phyloP scores from a whole-genome alignment of 1,140 invertebrate genomes.

The Bombus fervidus region DNA sequence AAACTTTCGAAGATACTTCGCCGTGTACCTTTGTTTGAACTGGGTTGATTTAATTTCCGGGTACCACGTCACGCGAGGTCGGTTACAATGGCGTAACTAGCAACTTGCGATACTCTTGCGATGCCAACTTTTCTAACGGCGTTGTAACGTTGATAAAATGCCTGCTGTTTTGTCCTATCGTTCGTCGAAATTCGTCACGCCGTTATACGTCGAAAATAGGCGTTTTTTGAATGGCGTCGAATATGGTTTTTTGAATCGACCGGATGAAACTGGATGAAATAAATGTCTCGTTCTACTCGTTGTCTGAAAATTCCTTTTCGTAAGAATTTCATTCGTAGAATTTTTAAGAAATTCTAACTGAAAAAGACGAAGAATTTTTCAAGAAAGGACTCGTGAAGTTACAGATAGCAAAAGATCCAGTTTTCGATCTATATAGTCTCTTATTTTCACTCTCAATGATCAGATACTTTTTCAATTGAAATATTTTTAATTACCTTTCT shows the following conservation, averaged over 20 bases:
- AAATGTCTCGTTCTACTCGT: neutral
- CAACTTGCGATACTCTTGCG: constrained; percentile 31
- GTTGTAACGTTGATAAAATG: constrained; percentile 25
- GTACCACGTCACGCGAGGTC: constrained; percentile 36
- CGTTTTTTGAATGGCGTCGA: too few species aligned
- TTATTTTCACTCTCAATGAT: too few species aligned
- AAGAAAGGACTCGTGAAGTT: too few species aligned
- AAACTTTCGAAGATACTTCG: constrained; percentile 46
- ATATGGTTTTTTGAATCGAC: neutral
- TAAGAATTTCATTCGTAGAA: neutral
- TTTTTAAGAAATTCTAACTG: neutral
- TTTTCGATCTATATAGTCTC: too few species aligned
- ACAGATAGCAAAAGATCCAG: too few species aligned
- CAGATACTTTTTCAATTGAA: too few species aligned
- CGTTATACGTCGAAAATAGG: neutral
- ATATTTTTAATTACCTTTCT: too few species aligned
- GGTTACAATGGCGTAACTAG: constrained; percentile 41
- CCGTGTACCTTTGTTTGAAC: constrained; percentile 49
- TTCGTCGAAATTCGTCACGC: neutral
- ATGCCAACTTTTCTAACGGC: constrained; percentile 37
- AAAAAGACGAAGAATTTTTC: too few species aligned
- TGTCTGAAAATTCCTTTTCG: neutral
- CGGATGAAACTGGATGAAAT: neutral
- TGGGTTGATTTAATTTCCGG: constrained; percentile 52
- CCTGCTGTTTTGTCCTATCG: too few species aligned